These are phyloP conservation scores for Rutpela maculata DNA, from an alignment of 2,888 invertebrate species.

Conservation along the genomic window DNA sequence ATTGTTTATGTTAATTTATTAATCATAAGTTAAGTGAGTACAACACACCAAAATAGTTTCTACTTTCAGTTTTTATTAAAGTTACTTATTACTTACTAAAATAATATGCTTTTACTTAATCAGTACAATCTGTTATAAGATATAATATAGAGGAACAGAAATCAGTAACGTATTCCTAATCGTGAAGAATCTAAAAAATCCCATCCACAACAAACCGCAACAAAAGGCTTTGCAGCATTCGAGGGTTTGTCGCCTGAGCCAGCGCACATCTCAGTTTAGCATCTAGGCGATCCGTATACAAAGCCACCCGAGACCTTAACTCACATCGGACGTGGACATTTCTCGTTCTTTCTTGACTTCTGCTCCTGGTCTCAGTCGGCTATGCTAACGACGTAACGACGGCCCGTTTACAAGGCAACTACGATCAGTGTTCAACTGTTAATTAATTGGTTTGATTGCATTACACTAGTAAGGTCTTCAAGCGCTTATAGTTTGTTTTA, in stretches of 20 bases:
- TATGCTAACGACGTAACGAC: constrained; percentile 28
- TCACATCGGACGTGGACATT: constrained; percentile 25
- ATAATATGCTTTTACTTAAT: no score
- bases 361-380: constrained; percentile 29
- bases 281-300: constrained; percentile 28
- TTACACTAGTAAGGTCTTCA: constrained; percentile 36
- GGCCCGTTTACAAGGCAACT: constrained; percentile 25
- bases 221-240: constrained; percentile 9
- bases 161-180: constrained; percentile 35
- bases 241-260: constrained; percentile 29
- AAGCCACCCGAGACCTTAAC: constrained; percentile 27
- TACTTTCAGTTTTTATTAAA: no score
- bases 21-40: no score
- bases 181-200: constrained; percentile 32
- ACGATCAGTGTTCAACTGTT: constrained; percentile 33
- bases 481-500: constrained; percentile 15
- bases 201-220: constrained; percentile 5
- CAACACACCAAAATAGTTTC: no score
- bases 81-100: no score
- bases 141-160: not conserved
- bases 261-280: constrained; percentile 23
- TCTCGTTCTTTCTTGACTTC: constrained; percentile 29
- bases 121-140: no score
- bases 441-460: constrained; percentile 44
- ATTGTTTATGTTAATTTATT: no score